Base-by-base conservation (phyloP, 2,113 vertebrate species). In the Podarcis cretensis region DNA sequence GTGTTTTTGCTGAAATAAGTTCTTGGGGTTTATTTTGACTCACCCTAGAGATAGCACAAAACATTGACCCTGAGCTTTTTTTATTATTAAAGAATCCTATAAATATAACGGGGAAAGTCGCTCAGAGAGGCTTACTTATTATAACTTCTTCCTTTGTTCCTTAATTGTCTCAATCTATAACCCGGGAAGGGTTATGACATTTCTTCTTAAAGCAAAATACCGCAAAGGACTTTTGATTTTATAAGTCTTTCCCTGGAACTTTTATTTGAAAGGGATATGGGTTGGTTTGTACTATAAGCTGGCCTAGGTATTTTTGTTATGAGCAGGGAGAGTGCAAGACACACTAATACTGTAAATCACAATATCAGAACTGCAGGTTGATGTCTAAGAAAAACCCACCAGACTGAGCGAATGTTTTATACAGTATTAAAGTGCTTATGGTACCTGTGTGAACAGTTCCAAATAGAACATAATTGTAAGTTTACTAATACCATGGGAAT, bases 131-230 rank as follows among this genome's bases (percentile, higher is more conserved):
- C 57, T 91, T 84, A 13, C 57, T 90, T 87, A 65, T 88, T 87
- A 86, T 65, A 27, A 81, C 75, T 0, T 0, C 65, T 2, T 81
- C 81, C 48, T 80, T 71, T 6, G 79, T 93, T 83, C 89, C 40
- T 89, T 92, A 94, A 89, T 86, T 95, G 89, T 18, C 83, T 92
- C 30, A 59, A 1, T 7, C 18, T 68, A 78, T 91, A 91, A 93
- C 4, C 18, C 40, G 21, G 59, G 40, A 65, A 0, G 2, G 86
- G 25, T 69, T 87, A 37, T 87, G 20, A 71, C 89, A 92, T 87
- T 92, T 94, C 71, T 81, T 81, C 83, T 40, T 57, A 3, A 81
- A 82, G 13, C 69, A 48, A 48, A 73, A 37, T 84, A 63, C 69
- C 69, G 80, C 57, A 54, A 9, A 65, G 27, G 87, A 90, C 4